Evolutionary conservation across 2,113 vertebrate genomes (phyloP).

Genomic region (Chaenocephalus aceratus): DNA sequence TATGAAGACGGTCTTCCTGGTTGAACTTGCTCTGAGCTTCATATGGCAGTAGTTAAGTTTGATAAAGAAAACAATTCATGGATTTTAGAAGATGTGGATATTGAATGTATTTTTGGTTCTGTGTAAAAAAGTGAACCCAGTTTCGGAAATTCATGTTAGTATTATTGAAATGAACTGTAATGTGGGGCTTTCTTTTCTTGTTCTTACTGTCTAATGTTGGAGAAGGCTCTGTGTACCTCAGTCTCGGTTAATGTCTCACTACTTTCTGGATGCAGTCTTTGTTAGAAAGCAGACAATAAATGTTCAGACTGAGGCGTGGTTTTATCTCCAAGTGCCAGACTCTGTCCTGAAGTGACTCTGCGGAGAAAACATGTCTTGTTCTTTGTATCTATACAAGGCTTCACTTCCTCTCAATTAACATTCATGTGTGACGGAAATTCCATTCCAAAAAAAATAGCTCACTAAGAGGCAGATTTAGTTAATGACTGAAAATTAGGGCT

Average conservation of each 20-base stretch:
- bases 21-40: too few relatives aligned
- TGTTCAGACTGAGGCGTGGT: neutral
- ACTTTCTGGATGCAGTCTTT: neutral
- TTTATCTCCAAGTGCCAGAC: neutral
- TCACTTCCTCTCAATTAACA: neutral
- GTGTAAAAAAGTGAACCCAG: neutral
- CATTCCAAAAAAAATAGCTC: neutral
- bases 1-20: too few relatives aligned
- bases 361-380: neutral
- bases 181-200: neutral
- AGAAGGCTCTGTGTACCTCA: neutral
- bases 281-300: neutral
- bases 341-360: neutral
- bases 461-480: too few relatives aligned
- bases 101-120: too few relatives aligned
- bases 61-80: too few relatives aligned
- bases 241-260: neutral
- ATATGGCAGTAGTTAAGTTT: too few relatives aligned
- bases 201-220: neutral
- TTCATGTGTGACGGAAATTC: neutral
- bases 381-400: neutral
- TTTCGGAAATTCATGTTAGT: too few relatives aligned
- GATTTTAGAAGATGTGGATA: too few relatives aligned
- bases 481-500: too few relatives aligned
- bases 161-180: neutral